Evolutionary conservation across 2,888 invertebrate species (phyloP).

Genomic region (Luperina testacea): DNA sequence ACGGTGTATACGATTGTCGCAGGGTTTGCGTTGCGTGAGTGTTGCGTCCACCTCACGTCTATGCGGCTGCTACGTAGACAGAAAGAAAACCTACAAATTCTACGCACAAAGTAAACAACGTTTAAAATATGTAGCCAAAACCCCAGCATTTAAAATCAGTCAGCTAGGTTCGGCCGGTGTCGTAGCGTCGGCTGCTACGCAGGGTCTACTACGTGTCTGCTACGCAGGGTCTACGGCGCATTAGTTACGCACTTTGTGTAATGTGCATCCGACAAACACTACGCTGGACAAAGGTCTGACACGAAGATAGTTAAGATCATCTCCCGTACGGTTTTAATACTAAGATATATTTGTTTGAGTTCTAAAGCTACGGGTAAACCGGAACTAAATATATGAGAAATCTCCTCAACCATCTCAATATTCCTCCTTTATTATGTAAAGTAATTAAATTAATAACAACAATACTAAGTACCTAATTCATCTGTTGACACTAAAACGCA

Average conservation of each 20-base stretch:
- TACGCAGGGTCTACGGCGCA: neutral
- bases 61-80: neutral
- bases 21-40: neutral
- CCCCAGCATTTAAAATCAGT: neutral
- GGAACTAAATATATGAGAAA: neutral
- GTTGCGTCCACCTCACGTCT: neutral
- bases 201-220: neutral
- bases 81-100: neutral
- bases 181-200: slow-evolving; percentile 6
- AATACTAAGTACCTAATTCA: neutral
- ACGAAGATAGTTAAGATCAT: neutral
- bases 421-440: neutral
- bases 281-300: neutral
- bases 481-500: neutral
- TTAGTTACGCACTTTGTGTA: neutral
- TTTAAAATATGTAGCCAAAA: slow-evolving; percentile 8
- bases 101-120: neutral
- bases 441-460: neutral
- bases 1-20: no score
- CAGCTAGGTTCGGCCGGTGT: neutral
- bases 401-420: neutral
- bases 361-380: neutral
- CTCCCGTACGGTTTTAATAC: neutral
- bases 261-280: neutral
- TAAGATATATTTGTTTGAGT: neutral